Evolutionary conservation across 2,797 vertebrate genomes (phyloP).

Genomic region (Coendou prehensilis): DNA sequence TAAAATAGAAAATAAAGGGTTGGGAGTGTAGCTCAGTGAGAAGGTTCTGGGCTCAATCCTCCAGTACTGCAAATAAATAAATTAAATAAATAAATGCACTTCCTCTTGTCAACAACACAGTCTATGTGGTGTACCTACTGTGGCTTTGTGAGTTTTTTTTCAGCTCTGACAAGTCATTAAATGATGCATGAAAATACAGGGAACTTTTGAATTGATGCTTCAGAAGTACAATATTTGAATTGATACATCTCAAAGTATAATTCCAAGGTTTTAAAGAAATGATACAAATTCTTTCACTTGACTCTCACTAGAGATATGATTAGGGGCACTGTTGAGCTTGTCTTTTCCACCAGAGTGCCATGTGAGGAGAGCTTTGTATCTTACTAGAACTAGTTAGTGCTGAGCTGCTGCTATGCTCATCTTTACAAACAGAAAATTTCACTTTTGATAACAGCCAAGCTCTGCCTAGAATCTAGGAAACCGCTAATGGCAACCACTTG

Average conservation of each 20-base stretch:
- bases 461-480: constrained; percentile 1
- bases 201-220: not conserved
- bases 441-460: not conserved
- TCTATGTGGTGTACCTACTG: not conserved
- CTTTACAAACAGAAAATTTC: not conserved
- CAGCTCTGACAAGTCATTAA: not conserved
- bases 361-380: not conserved
- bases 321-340: not conserved
- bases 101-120: not conserved
- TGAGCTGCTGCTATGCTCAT: not conserved
- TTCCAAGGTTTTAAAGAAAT: not conserved
- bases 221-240: not conserved
- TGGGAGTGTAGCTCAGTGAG: not conserved
- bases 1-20: not conserved
- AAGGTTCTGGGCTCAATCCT: not conserved
- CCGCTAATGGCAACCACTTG: not conserved
- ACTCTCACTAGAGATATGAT: not conserved
- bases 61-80: not conserved
- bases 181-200: not conserved
- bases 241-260: not conserved
- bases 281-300: not conserved
- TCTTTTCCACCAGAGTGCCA: not conserved
- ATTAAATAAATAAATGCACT: not conserved
- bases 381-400: not conserved
- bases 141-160: not conserved